Base-by-base conservation (phyloP, 2,888 invertebrate species). In the Orthosia cruda region DNA sequence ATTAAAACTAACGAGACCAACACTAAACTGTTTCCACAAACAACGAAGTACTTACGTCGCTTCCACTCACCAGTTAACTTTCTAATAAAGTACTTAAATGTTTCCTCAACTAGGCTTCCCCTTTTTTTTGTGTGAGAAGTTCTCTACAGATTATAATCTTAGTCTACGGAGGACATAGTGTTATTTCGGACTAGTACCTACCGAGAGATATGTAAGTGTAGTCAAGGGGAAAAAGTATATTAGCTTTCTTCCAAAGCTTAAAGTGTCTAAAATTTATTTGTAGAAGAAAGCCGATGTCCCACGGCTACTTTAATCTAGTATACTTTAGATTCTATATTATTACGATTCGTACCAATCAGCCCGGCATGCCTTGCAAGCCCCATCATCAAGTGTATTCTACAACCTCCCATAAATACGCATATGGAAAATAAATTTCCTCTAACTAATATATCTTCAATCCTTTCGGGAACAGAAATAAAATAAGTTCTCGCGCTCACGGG, bases 401-500 rank as follows among this genome's bases (percentile, higher is more conserved):
- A 5, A 20, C 13, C 45, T 59, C 9, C 23, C 2, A 55, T 58
- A 73, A 57, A 62, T 23, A 40, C 40, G 40, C 9, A 40, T 9
- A 40, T 26, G 9, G 18, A 18, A 63, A 76, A 45, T 64, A n/a
- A 47, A 16, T 23, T 64, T 50, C 15, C 15, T 26, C 15, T 18
- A 40, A 11, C 18, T 16, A 32, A 45, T 11, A 65, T 7, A 45
- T 68, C 40, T 32, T 7, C 16, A 62, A 54, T 64, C 47, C 54
- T 62, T 47, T 20, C 11, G 61, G 72, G 32, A 40, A 58, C 20
- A 50, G 47, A 71, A 64, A 78, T 65, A 71, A 75, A 76, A 76
- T 74, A 77, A 81, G 50, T 80, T 68, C 69, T 50, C 50, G n/a
- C 16, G 18, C 47, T 58, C 77, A 58, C 62, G 15, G 61, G 66